Percentiles rank a stretch among this genome's conserved stretches.
phyloP scores from a whole-genome alignment of 37 sponge, comb jelly and placozoan genomes.

The Mnemiopsis leidyi region DNA sequence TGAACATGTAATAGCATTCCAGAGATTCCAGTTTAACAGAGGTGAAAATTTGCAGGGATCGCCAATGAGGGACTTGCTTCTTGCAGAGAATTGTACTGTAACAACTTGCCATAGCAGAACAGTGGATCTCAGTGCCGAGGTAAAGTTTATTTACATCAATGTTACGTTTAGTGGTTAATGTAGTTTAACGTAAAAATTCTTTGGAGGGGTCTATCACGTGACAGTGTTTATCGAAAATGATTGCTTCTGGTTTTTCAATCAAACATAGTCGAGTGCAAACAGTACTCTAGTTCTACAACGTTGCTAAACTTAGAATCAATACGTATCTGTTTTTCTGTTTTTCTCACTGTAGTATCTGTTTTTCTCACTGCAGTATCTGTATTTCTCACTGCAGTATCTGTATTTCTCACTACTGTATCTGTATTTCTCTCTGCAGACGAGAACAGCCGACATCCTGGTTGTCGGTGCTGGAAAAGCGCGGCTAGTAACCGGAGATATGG shows the following conservation, averaged over 20 bases:
- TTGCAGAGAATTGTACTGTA: conserved; percentile 80
- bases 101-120: conserved; percentile 90
- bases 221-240: no score
- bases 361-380: neutral
- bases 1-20: neutral
- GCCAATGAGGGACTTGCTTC: conserved; percentile 83
- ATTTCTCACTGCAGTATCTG: neutral
- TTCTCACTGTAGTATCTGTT: no score
- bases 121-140: conserved; percentile 66
- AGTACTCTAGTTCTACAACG: no score
- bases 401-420: neutral
- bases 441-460: conserved; percentile 86
- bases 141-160: no score
- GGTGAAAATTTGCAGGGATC: conserved; percentile 74
- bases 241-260: no score
- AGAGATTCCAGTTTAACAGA: neutral
- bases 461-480: conserved; percentile 79
- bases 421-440: neutral
- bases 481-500: conserved; percentile 85
- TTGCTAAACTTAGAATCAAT: conserved; percentile 20
- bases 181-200: no score
- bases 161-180: no score
- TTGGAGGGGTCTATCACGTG: no score
- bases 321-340: no score
- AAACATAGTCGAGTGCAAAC: no score